A percentile compares a stretch with the other conserved stretches of the same genome.
These are phyloP conservation scores for Cheilinus undulatus DNA, from an alignment of 2,113 vertebrate genomes.

Conservation along the genomic window DNA sequence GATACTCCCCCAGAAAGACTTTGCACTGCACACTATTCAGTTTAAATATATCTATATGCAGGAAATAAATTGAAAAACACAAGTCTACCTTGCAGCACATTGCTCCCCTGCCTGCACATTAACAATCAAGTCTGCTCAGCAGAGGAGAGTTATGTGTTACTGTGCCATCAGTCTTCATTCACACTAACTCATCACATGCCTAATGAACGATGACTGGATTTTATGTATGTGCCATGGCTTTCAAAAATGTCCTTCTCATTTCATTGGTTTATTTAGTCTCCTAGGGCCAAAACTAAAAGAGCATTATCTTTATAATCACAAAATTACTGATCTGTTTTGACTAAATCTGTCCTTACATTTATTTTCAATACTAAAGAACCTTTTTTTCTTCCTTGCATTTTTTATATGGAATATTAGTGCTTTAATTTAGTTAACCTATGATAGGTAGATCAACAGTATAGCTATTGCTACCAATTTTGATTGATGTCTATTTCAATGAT, in stretches of 20 bases:
- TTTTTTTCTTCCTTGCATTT: too few species aligned
- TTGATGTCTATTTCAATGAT: too few species aligned
- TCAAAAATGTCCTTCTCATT: conserved; percentile 8
- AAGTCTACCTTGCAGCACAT: conserved; percentile 35
- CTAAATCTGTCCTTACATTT: too few species aligned
- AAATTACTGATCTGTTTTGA: not conserved
- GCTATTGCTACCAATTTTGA: not conserved
- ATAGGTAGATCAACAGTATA: not conserved
- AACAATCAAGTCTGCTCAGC: conserved; percentile 42
- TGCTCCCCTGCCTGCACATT: conserved; percentile 24
- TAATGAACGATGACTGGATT: conserved; percentile 27
- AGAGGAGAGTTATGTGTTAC: conserved; percentile 26
- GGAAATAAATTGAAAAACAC: conserved; percentile 56
- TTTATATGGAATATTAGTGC: not conserved
- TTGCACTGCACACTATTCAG: conserved; percentile 54
- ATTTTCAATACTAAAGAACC: too few species aligned
- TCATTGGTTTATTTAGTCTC: conserved; percentile 37
- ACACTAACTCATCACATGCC: conserved; percentile 21
- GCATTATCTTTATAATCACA: not conserved
- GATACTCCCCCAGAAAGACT: conserved; percentile 46
- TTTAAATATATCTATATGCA: conserved; percentile 68
- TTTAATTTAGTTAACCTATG: not conserved
- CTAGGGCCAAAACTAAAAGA: not conserved
- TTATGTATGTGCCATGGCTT: conserved; percentile 10
- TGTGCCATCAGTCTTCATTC: conserved; percentile 39